Evolutionary conservation across 2,113 vertebrate species (phyloP).

Genomic region (Orycteropus afer): DNA sequence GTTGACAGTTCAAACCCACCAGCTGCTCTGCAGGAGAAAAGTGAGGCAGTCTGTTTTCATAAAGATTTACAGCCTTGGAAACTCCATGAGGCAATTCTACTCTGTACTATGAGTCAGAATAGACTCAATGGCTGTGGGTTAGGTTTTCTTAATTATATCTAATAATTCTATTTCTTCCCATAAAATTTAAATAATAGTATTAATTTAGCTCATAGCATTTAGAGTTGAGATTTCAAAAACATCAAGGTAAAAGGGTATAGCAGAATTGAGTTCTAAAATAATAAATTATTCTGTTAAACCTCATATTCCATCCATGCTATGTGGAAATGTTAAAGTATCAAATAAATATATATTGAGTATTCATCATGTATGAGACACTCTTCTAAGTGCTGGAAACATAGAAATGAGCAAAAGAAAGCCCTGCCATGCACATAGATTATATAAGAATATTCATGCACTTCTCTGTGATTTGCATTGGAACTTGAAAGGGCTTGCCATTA

Average conservation of each 20-base stretch:
- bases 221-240: neutral
- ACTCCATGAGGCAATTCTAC: no score
- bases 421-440: neutral
- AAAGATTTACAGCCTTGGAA: no score
- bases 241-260: neutral
- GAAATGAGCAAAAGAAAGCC: neutral
- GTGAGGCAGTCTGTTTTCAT: no score
- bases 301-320: neutral
- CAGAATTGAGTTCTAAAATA: neutral
- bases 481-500: neutral
- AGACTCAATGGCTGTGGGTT: no score
- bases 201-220: neutral
- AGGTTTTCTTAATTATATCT: slow-evolving; percentile 7
- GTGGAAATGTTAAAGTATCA: neutral
- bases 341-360: neutral
- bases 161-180: neutral
- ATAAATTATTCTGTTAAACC: neutral
- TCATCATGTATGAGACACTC: neutral
- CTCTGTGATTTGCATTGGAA: neutral
- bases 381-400: neutral
- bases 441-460: neutral
- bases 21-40: no score
- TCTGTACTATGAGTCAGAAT: no score
- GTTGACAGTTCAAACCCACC: no score
- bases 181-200: neutral